Evolutionary conservation across 2,113 vertebrate genomes (phyloP), one percentile per base, ranked within the genome.

Genomic region (Eulemur macaco): DNA sequence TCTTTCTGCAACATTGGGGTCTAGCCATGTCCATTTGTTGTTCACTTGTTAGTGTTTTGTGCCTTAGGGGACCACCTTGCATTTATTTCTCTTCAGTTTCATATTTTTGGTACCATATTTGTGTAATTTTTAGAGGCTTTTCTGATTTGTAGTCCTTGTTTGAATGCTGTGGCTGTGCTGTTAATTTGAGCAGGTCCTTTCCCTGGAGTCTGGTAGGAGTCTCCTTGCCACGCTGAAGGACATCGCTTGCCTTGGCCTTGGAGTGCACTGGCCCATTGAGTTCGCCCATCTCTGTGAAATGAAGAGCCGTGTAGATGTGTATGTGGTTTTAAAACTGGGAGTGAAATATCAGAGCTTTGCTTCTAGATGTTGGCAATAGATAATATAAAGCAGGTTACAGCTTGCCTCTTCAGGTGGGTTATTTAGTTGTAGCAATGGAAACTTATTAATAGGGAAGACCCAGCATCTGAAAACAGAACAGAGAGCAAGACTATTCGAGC

Each of bases 361-460:
- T 83, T 88, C 76, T 45, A 71, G 68, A 47, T 66, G 86, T 83
- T 89, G 89, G 58, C 78, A 45, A 45, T 39, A 13, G 60, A 27
- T 80, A 5, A 58, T 64, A 31, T 58, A 37, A 84, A 63, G 21
- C 63, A 92, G 87, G 27, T 50, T 77, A 14, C 34, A 52, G 42
- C 85, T 85, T n/a, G 81, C 47, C 39, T 92, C 73, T 94, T 60
- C 8, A 69, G 58, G 80, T 17, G 8, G 54, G n/a, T 52, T 87
- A 66, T 68, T 91, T 68, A 68, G 47, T 52, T 80, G 56, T 92
- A 39, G 86, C 78, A 60, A 84, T 42, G 74, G 94, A 73, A 84
- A 76, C 69, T 18, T 56, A 63, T 27, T 42, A 86, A 47, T 64
- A 58, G 63, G 86, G 45, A 81, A 87, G 87, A 73, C 54, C 69